Conservation (phyloP, 2,113 vertebrate genomes). For the Paratilapia polleni region DNA sequence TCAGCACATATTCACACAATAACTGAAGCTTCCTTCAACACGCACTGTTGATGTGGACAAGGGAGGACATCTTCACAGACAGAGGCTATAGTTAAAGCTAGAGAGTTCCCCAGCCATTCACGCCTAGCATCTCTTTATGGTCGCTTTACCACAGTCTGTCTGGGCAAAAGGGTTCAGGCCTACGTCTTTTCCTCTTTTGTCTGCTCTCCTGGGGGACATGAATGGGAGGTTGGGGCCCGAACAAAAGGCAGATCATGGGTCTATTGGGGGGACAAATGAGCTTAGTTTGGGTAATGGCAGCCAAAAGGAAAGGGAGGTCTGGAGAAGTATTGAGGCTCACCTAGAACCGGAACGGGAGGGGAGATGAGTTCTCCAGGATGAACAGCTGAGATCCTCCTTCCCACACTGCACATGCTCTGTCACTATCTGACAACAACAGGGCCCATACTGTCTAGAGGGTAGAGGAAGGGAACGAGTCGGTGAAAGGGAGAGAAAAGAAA, state of each 20-base stretch:
- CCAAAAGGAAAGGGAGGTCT: conserved; percentile 73
- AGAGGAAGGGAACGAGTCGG: not conserved
- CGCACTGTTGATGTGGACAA: not conserved
- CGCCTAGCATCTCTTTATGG: conserved; percentile 71
- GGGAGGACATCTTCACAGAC: conserved; percentile 34
- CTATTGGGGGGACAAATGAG: conserved; percentile 80
- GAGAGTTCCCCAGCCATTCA: conserved; percentile 59
- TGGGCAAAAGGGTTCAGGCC: conserved; percentile 74
- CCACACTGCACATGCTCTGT: conserved; percentile 67
- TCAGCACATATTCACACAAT: conserved; percentile 4
- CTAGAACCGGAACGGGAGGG: conserved; percentile 66
- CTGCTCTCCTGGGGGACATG: conserved; percentile 70
- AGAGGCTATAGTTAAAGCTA: conserved; percentile 31
- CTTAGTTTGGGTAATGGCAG: conserved; percentile 77
- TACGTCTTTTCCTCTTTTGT: conserved; percentile 77
- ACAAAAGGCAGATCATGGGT: conserved; percentile 83
- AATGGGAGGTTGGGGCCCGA: conserved; percentile 73
- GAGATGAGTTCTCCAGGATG: conserved; percentile 57
- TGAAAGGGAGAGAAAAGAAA: conserved; percentile 17
- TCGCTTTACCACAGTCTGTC: conserved; percentile 73
- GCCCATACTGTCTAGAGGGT: conserved; percentile 10
- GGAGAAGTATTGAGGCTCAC: conserved; percentile 71
- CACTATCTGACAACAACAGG: conserved; percentile 54
- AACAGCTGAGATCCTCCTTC: conserved; percentile 70
- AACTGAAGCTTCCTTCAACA: conserved; percentile 9